Base-by-base conservation (phyloP, 2,113 vertebrate species). In the Plestiodon gilberti region DNA sequence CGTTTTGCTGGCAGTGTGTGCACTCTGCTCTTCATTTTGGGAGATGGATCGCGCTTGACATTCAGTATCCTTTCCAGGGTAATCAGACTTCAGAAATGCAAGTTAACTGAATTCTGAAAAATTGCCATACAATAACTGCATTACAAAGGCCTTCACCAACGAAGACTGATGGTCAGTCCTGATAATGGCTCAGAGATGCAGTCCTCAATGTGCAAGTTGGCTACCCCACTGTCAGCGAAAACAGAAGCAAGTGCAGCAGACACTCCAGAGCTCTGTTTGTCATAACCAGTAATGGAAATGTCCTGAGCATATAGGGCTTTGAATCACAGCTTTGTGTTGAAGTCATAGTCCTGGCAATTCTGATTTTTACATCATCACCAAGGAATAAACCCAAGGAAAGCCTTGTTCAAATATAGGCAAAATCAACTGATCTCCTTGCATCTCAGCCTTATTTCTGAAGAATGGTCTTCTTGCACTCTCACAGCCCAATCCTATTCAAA, bases 31-130 rank as follows among this genome's bases (percentile, higher is more conserved):
- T 90, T 90, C 90, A 85, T 57, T 22, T 84, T 86, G 78, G 17
- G 70, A 78, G n/a, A 82, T 18, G 89, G 78, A 91, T 76, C 82
- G 15, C 7, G 82, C 82, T 84, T 86, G 83, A 88, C 86, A 87
- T 78, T 78, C 69, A 87, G 8, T 83, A 40, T 90, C 86, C 62
- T 64, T 90, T 85, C 43, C 62, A 69, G 33, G 92, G 82, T 90
- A 86, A 90, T 80, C 78, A 84, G 69, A 71, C 43, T 48, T 13
- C 64, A 65, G 10, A 69, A 77, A 83, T 90, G 61, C 74, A 65
- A 82, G 48, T 62, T 80, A 88, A 52, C 55, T 71, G n/a, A 87
- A 80, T 69, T 84, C 67, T 80, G 74, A 80, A 52, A 65, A 86
- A 80, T 4, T 62, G 55, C 23, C 67, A 73, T 10, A 48, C 59